Evolutionary conservation across 2,113 vertebrate genomes (phyloP).

Genomic region (Chaetorhynchus papuensis): DNA sequence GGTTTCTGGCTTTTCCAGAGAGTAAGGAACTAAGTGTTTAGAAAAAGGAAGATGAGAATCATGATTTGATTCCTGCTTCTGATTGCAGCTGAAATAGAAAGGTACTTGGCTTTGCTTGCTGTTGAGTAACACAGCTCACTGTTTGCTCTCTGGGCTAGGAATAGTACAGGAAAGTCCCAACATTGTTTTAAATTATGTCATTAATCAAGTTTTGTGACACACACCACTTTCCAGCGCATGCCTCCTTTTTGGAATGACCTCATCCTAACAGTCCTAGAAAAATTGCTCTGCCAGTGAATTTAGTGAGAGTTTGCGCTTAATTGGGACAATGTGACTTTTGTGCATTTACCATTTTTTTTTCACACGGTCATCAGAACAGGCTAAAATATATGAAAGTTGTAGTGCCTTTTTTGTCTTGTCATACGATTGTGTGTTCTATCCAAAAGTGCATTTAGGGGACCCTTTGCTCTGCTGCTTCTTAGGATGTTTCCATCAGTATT

Average conservation of each 20-base stretch:
- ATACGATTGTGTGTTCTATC: background rate
- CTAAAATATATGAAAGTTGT: background rate
- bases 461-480: background rate
- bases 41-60: background rate
- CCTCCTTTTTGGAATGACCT: conserved; percentile 3
- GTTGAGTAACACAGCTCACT: background rate
- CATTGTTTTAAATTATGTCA: conserved; percentile 28
- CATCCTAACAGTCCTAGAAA: conserved; percentile 3
- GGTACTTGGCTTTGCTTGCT: background rate
- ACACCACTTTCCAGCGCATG: background rate
- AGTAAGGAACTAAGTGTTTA: background rate
- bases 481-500: background rate
- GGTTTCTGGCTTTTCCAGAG: background rate
- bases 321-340: background rate
- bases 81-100: background rate
- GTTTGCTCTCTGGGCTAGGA: background rate
- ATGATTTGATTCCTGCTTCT: background rate
- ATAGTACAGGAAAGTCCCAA: conserved; percentile 16
- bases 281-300: background rate
- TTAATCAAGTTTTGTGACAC: conserved; percentile 36
- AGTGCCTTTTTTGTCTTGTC: background rate
- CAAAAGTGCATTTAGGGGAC: background rate
- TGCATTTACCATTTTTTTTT: background rate
- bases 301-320: background rate
- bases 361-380: background rate